phyloP scores from a whole-genome alignment of 2,113 vertebrate genomes.

The Epinephelus fuscoguttatus region DNA sequence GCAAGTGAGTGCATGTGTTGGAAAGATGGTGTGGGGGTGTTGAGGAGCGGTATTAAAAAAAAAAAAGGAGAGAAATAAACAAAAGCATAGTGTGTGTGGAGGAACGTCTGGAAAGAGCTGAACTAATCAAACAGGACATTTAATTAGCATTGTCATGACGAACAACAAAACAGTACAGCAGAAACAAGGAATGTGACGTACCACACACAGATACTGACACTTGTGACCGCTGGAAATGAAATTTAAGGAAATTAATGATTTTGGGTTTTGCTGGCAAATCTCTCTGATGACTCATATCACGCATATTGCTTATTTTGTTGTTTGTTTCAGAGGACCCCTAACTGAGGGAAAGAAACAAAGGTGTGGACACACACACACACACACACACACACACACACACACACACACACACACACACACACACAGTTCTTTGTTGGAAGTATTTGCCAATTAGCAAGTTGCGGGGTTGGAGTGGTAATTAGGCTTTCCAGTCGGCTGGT shows the following conservation, averaged over 20 bases:
- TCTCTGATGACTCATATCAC: neutral
- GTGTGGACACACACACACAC: constrained; percentile 24
- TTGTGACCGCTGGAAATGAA: constrained; percentile 1
- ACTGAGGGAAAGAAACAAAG: constrained; percentile 29
- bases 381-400: constrained; percentile 47
- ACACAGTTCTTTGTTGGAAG: constrained; percentile 72
- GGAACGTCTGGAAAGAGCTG: constrained; percentile 7
- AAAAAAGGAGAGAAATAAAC: neutral
- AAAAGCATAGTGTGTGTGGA: neutral
- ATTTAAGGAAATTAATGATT: neutral
- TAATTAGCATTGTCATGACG: constrained; percentile 27
- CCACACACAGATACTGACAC: neutral
- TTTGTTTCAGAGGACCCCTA: constrained; percentile 10
- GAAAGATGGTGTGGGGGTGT: constrained; percentile 16
- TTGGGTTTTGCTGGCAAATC: neutral
- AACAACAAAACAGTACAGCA: constrained; percentile 12
- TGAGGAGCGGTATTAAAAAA: neutral
- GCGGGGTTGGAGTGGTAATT: constrained; percentile 76
- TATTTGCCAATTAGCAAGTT: constrained; percentile 82
- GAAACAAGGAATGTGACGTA: constrained; percentile 10
- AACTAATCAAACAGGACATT: constrained; percentile 22
- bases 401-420: constrained; percentile 44
- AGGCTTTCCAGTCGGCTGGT: constrained; percentile 78
- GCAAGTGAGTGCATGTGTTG: constrained; percentile 4
- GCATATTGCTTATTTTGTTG: neutral